Evolutionary conservation across 2,888 invertebrate genomes (phyloP), one percentile per base, ranked within the genome.

Genomic region (Vanessa cardui): DNA sequence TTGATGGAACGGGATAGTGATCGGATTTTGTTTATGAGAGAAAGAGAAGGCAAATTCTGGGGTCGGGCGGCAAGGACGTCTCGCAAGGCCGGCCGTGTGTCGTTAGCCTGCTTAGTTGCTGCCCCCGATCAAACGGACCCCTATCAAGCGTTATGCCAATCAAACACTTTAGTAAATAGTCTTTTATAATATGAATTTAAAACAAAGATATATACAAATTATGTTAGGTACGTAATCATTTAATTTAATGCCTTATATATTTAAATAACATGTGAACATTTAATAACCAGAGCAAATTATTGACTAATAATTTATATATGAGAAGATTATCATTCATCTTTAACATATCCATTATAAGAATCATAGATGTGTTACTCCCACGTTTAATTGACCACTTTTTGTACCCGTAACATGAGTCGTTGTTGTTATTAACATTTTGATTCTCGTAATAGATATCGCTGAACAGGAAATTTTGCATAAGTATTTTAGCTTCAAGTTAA

Each of bases 31-130:
- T 58, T 82, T 73, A 76, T 49, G 83, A 86, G 73, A 77, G 84
- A 82, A 86, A 83, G 79, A 67, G 73, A 71, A 60, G 52, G 61
- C 67, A 52, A 46, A 54, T 47, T 81, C 81, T 80, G 81, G 80
- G 80, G 79, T 80, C 83, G 82, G 75, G 76, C 74, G 77, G 84
- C 90, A 92, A 91, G 91, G 91, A 88, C 91, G 89, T 76, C 65
- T 76, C 73, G 85, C 91, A 92, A 91, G 92, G 92, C 82, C 90
- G 86, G 80, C 77, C 74, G 74, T 75, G 80, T 83, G 83, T 84
- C 81, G 80, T 86, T 84, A 81, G 79, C 82, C 79, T 75, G 74
- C 72, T 77, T 75, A 74, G 74, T 72, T 73, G 73, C 69, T 74
- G 73, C 77, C 77, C 76, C 72, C 73, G 52, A 60, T 72, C 69